Percentiles rank a stretch among this genome's conserved stretches.
These are phyloP conservation scores for Batillaria attramentaria DNA, from an alignment of 1,140 invertebrate species.

Conservation along the genomic window DNA sequence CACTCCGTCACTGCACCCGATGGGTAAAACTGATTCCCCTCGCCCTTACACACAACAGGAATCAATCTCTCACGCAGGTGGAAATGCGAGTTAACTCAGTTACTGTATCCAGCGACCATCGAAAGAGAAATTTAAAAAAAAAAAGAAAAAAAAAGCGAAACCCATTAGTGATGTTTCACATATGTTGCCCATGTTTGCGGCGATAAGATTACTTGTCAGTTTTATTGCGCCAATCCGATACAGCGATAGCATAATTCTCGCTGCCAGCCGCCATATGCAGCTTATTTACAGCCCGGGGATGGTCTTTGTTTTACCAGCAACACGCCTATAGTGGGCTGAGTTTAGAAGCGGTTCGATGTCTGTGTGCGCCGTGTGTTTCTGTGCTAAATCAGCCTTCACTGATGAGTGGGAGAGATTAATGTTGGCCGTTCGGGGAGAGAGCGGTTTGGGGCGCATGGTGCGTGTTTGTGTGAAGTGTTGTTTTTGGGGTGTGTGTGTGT, in stretches of 20 bases:
- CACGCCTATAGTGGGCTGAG: neutral
- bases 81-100: no score
- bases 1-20: no score
- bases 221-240: constrained; percentile 3
- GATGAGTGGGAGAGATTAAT: no score
- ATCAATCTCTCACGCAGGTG: no score
- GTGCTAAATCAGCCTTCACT: no score
- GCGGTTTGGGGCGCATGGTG: no score
- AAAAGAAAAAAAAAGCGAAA: neutral
- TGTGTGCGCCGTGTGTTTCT: no score
- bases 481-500: constrained; percentile 18
- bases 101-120: no score
- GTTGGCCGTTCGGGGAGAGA: no score
- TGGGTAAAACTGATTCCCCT: no score
- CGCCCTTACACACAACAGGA: no score
- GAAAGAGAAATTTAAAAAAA: neutral
- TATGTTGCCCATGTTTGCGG: neutral
- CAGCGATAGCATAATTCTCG: neutral
- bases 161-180: neutral
- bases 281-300: neutral
- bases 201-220: neutral
- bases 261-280: neutral
- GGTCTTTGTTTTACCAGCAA: neutral
- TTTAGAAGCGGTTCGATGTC: no score
- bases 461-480: constrained; percentile 11